These are phyloP conservation scores for Pseudomyrmex pallidus DNA, from an alignment of 1,140 invertebrate species.

Conservation along the genomic window DNA sequence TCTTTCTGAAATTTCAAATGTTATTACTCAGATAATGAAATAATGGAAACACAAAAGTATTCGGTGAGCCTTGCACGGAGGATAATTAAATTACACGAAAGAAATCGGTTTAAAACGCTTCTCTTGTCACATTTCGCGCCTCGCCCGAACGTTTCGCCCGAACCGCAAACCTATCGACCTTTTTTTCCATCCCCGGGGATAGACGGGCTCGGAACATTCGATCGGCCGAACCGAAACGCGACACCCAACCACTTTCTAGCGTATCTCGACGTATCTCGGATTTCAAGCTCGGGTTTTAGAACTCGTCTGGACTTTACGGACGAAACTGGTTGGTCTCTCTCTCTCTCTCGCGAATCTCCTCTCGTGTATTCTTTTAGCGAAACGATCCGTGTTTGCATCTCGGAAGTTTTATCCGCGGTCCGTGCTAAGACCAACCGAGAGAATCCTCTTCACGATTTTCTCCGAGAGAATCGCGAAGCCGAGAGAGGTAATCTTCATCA, in stretches of 20 bases:
- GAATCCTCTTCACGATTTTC: neutral
- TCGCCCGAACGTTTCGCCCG: neutral
- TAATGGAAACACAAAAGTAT: too few species aligned
- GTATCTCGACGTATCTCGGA: slow-evolving; percentile 56
- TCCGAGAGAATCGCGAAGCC: neutral
- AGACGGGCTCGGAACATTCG: slow-evolving; percentile 49
- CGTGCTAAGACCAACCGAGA: neutral
- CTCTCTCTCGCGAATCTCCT: slow-evolving; percentile 12
- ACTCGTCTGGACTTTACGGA: slow-evolving; percentile 50
- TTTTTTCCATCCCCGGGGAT: slow-evolving; percentile 12
- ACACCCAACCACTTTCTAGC: slow-evolving; percentile 71
- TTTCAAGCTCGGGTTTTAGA: slow-evolving; percentile 66
- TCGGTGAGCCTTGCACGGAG: neutral
- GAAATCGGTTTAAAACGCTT: neutral
- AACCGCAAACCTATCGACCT: slow-evolving; percentile 36
- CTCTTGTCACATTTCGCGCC: neutral
- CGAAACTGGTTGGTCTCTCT: slow-evolving; percentile 49
- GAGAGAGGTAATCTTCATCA: too few species aligned
- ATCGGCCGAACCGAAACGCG: slow-evolving; percentile 67
- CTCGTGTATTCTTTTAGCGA: slow-evolving; percentile 22
- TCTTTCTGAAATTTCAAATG: neutral
- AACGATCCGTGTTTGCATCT: slow-evolving; percentile 48
- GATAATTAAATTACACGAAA: neutral
- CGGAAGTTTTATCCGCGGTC: slow-evolving; percentile 38
- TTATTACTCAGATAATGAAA: neutral